Percentiles rank a stretch among this genome's conserved stretches.
Evolutionary conservation across 2,888 invertebrate genomes (phyloP).

Genomic region (Leptogaster cylindrica): DNA sequence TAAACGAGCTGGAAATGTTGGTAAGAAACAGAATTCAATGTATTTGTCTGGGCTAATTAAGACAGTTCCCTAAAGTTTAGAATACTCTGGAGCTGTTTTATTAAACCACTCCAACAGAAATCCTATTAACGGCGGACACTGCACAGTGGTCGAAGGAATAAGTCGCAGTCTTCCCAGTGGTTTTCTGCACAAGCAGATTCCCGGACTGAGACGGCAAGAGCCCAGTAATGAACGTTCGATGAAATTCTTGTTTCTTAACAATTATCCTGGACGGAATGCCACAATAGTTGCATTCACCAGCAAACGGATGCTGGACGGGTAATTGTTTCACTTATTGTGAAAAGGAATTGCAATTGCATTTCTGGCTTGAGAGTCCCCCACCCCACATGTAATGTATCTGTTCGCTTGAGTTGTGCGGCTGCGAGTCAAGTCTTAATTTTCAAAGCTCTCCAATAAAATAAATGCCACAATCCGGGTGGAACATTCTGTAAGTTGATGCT

Average conservation of each 20-base stretch:
- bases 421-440: neutral
- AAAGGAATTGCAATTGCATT: neutral
- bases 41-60: conserved; percentile 30
- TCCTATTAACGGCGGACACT: conserved; percentile 9
- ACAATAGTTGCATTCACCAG: neutral
- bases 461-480: too few relatives aligned
- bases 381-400: neutral
- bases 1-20: conserved; percentile 18
- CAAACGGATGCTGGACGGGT: neutral
- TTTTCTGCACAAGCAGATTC: neutral
- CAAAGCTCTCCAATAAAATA: neutral
- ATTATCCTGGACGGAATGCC: conserved; percentile 17
- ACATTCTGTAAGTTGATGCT: too few relatives aligned
- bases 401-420: neutral
- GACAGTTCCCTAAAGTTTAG: conserved; percentile 10
- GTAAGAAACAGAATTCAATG: conserved; percentile 9
- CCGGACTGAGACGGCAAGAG: neutral
- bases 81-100: conserved; percentile 21
- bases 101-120: conserved; percentile 26
- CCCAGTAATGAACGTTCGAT: conserved; percentile 26
- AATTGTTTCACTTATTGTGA: conserved; percentile 8
- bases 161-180: neutral
- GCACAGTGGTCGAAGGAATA: neutral
- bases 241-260: conserved; percentile 25
- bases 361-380: conserved; percentile 10